Evolutionary conservation across 2,888 invertebrate genomes (phyloP), one percentile per base, ranked within the genome.

Genomic region (Drosophila rubida): DNA sequence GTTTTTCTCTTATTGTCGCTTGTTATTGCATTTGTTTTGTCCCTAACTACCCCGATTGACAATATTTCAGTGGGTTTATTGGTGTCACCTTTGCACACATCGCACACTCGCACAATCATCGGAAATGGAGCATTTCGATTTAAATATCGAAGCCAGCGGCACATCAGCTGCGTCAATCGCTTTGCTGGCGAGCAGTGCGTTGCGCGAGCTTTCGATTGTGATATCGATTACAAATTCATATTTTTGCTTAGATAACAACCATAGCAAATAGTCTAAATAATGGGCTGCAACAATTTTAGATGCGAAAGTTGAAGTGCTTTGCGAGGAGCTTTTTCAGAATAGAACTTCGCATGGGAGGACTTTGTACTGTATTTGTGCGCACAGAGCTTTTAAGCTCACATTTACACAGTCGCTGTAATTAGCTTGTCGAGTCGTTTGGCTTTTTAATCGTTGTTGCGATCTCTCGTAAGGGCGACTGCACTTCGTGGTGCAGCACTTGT

Each of bases 1-100:
- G 2, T 30, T 30, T 30, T 30, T 30, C 30, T 30, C 30, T 30
- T 30, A 30, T 42, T 27, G 5, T 13, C 25, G 9, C 16, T n/a
- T 48, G 13, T 22, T 46, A 30, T 50, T 63, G 50, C 22, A 51
- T 44, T 49, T 60, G 65, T 55, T 55, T 48, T 61, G 50, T 51
- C 30, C 51, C 55, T 62, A 76, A 76, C 77, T 62, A 76, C 70
- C 66, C 57, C 71, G 81, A 81, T 87, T 81, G 84, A 84, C 71
- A 80, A 69, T 84, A 84, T 64, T 63, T 80, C 78, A 80, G 69
- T 78, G 72, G 69, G 69, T 66, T 83, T 76, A 69, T 79, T 79
- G 67, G 63, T 82, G 68, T 76, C 64, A 62, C 54, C 66, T 49
- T 80, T 69, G 27, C 59, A 65, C 63, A 64, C 72, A 46, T 42